phyloP scores from a whole-genome alignment of 2,888 invertebrate genomes.

The Theodoxus fluviatilis region DNA sequence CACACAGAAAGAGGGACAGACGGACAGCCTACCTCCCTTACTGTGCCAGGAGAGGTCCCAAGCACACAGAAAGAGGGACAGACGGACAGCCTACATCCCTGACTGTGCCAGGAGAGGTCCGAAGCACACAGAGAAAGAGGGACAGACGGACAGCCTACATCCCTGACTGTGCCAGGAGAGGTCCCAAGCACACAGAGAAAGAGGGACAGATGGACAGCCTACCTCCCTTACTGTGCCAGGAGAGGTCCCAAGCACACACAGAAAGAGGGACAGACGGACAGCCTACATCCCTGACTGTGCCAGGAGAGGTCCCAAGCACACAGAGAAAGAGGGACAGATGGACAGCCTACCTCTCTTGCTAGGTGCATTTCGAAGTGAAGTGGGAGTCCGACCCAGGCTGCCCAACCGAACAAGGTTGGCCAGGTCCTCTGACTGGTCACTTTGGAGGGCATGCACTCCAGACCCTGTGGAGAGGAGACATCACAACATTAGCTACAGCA shows the following conservation, averaged over 20 bases:
- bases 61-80: too few species aligned
- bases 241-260: constrained; percentile 30
- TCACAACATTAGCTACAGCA: background rate
- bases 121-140: background rate
- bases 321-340: background rate
- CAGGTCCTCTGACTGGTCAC: constrained; percentile 57
- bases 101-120: too few species aligned
- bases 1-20: too few species aligned
- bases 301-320: background rate
- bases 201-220: constrained; percentile 26
- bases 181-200: constrained; percentile 23
- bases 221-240: constrained; percentile 28
- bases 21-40: too few species aligned
- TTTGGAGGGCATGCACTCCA: constrained; percentile 55
- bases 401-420: constrained; percentile 53
- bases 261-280: constrained; percentile 24
- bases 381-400: constrained; percentile 45
- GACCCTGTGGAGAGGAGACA: constrained; percentile 40
- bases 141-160: constrained; percentile 65
- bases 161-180: constrained; percentile 49
- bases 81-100: too few species aligned
- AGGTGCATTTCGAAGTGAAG: constrained; percentile 44
- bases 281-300: constrained; percentile 16
- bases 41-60: too few species aligned
- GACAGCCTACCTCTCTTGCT: constrained; percentile 67